Conservation (phyloP, 1,140 invertebrate genomes). For the Ericerus pela region DNA sequence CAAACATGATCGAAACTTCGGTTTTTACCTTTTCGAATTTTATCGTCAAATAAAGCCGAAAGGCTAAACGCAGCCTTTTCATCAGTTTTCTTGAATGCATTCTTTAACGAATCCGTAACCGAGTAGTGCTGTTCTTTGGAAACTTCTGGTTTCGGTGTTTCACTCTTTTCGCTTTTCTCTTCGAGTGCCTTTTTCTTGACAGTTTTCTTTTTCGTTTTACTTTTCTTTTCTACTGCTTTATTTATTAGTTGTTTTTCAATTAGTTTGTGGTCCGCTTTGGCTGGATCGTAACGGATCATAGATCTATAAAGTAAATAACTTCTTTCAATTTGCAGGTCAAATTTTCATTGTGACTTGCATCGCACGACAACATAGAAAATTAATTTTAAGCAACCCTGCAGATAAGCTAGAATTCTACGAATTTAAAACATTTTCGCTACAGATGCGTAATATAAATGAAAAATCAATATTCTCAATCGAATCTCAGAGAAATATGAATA, state of each 20-base stretch:
- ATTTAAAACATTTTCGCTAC: too few species aligned
- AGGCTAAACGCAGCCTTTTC: background rate
- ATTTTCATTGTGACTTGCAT: too few species aligned
- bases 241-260: background rate
- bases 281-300: background rate
- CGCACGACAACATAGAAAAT: too few species aligned
- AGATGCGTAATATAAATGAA: too few species aligned
- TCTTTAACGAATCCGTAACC: background rate
- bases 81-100: background rate
- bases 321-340: too few species aligned
- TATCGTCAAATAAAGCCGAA: background rate
- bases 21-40: background rate
- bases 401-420: too few species aligned
- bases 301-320: too few species aligned
- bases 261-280: background rate
- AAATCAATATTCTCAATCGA: too few species aligned
- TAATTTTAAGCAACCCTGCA: too few species aligned
- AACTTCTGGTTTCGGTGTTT: background rate
- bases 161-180: background rate
- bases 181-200: background rate
- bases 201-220: background rate
- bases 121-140: background rate
- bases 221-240: background rate
- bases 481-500: too few species aligned
- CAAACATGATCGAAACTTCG: too few species aligned